Evolutionary conservation across 1,140 invertebrate species (phyloP).

Genomic region (Scaptomyza pallida): DNA sequence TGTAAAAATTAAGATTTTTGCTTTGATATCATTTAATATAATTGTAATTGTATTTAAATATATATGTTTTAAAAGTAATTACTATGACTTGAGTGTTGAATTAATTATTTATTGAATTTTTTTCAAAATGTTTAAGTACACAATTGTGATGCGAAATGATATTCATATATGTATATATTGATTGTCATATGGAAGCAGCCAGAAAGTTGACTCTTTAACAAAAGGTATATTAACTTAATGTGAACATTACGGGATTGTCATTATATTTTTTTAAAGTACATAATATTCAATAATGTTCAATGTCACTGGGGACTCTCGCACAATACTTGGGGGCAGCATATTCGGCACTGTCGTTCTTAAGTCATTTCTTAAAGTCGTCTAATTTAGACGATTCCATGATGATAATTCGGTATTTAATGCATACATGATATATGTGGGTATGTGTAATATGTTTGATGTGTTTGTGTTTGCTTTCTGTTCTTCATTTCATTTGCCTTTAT

Average conservation of each 20-base stretch:
- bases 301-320: slow-evolving; percentile 35
- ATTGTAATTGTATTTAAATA: slow-evolving; percentile 70
- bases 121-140: slow-evolving; percentile 40
- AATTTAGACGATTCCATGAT: slow-evolving; percentile 76
- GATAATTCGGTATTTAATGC: slow-evolving; percentile 43
- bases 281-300: slow-evolving; percentile 45
- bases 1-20: slow-evolving; percentile 71
- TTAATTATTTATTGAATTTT: slow-evolving; percentile 48
- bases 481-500: slow-evolving; percentile 11
- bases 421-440: slow-evolving; percentile 30
- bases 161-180: slow-evolving; percentile 24
- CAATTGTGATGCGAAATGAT: slow-evolving; percentile 45
- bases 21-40: slow-evolving; percentile 52
- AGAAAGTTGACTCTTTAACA: slow-evolving; percentile 22
- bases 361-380: slow-evolving; percentile 64
- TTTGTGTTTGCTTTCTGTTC: slow-evolving; percentile 37
- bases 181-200: slow-evolving; percentile 32
- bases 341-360: slow-evolving; percentile 27
- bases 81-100: slow-evolving; percentile 74
- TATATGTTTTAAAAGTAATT: slow-evolving; percentile 73
- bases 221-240: slow-evolving; percentile 2
- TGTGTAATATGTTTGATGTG: slow-evolving; percentile 6
- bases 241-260: slow-evolving; percentile 48
- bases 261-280: slow-evolving; percentile 30
- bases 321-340: slow-evolving; percentile 44